phyloP scores from a whole-genome alignment of 2,888 invertebrate genomes.

The Spilarctia lutea region DNA sequence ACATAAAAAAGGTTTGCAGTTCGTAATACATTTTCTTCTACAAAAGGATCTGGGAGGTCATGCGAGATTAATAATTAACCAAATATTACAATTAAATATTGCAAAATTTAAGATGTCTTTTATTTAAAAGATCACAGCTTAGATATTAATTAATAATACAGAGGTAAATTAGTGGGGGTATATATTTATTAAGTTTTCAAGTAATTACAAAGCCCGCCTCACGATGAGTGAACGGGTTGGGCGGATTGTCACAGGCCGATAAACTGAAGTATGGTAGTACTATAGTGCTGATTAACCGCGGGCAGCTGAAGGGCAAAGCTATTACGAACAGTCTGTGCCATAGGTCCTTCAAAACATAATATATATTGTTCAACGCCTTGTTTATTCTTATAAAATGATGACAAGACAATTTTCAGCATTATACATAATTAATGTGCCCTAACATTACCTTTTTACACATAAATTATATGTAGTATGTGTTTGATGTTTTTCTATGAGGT shows the following conservation, averaged over 20 bases:
- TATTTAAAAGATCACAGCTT: too few species aligned
- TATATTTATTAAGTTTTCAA: neutral
- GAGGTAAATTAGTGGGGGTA: neutral
- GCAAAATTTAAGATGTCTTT: too few species aligned
- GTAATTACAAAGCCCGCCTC: neutral
- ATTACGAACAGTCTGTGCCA: neutral
- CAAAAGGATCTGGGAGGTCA: too few species aligned
- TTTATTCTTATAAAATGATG: neutral
- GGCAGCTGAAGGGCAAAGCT: neutral
- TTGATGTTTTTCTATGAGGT: too few species aligned
- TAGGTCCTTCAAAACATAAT: neutral
- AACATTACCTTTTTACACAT: too few species aligned
- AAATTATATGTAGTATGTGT: too few species aligned
- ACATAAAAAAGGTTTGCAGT: too few species aligned
- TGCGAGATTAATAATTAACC: too few species aligned
- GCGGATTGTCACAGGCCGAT: neutral
- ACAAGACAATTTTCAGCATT: neutral
- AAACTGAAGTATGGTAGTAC: neutral
- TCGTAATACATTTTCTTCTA: too few species aligned
- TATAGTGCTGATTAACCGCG: neutral
- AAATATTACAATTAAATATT: too few species aligned
- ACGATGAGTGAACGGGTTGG: neutral
- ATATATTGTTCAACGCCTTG: neutral
- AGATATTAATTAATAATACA: too few species aligned
- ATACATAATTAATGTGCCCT: neutral